These are phyloP conservation scores for Poecile atricapillus DNA, from an alignment of 2,113 vertebrate genomes.

Conservation along the genomic window DNA sequence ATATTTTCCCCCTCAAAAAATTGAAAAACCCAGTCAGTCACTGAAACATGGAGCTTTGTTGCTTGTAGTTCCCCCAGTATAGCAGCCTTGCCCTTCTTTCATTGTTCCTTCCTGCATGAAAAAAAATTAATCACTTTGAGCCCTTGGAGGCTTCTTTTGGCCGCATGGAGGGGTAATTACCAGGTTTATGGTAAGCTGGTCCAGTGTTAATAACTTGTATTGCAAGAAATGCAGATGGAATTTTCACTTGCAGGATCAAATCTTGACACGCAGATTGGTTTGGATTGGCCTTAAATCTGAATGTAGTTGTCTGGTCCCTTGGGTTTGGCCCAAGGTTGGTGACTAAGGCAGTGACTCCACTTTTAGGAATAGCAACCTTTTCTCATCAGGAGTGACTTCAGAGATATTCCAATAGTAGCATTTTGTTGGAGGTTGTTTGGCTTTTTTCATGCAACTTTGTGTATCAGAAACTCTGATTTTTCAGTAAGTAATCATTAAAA, in stretches of 20 bases:
- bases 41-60: neutral
- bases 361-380: neutral
- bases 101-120: neutral
- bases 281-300: neutral
- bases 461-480: neutral
- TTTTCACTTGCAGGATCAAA: neutral
- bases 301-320: neutral
- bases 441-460: neutral
- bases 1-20: fast-evolving
- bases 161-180: neutral
- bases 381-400: neutral
- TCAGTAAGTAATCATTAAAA: neutral
- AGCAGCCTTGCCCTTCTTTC: neutral
- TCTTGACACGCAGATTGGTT: neutral
- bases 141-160: neutral
- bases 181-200: neutral
- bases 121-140: neutral
- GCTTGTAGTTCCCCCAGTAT: neutral
- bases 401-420: neutral
- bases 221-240: neutral
- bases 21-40: neutral
- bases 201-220: neutral
- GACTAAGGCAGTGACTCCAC: neutral
- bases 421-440: neutral
- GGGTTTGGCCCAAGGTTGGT: neutral